Base-by-base conservation (phyloP, 2,888 invertebrate genomes). In the Phlogophora meticulosa region DNA sequence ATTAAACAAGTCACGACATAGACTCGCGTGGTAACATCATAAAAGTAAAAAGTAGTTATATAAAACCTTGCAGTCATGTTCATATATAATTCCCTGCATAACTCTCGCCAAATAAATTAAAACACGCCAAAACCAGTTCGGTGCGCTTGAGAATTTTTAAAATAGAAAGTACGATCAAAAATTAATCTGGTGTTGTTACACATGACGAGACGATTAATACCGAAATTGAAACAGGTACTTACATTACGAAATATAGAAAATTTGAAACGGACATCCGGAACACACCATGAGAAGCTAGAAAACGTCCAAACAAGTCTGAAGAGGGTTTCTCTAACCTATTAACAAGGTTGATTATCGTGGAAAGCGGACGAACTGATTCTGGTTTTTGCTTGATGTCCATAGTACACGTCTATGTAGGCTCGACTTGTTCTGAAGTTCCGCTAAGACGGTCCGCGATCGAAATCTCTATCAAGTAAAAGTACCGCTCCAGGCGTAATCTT, bases 261-360 rank as follows among this genome's bases (percentile, higher is more conserved):
- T 78, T 79, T 64, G 63, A 71, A 84, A 82, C 88, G 90, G 87
- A 91, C 76, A 87, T 91, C 90, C 91, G 90, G 73, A 85, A 82
- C 61, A 64, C 43, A 74, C 77, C 78, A 82, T 72, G 91, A 92
- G 91, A 87, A 75, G 77, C 88, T 91, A 93, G 92, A 93, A 92
- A 92, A 90, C 90, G 78, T 81, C 64, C 77, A 85, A 89, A 90
- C 91, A 84, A 88, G 91, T 91, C 85, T 86, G 22, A 17, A 80
- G 85, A 87, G 87, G 90, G 90, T 94, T 94, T 94, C 94, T 93
- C 94, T 92, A 90, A 91, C 91, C 92, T 90, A 92, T 94, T 93
- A 94, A 94, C 89, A 89, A 92, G 91, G 73, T 80, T 80, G 82
- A 91, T 91, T 91, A 92, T 89, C 87, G 91, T 92, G 92, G 93